phyloP scores from a whole-genome alignment of 2,113 vertebrate species.

The Menidia beryllina region DNA sequence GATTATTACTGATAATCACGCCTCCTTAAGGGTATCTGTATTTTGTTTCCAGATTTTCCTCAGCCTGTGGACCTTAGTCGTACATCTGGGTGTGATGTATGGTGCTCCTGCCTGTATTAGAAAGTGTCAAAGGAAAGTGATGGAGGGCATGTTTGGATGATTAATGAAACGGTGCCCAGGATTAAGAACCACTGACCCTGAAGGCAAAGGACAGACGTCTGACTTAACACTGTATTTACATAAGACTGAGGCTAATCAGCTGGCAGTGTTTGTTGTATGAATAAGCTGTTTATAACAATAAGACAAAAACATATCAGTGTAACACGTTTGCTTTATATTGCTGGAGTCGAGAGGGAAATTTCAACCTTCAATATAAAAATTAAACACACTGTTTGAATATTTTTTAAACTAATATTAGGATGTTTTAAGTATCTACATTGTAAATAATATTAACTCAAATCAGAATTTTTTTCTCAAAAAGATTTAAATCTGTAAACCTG shows the following conservation, averaged over 20 bases:
- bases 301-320: background rate
- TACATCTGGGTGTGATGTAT: slow-evolving; percentile 44
- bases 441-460: background rate
- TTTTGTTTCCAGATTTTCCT: slow-evolving; percentile 15
- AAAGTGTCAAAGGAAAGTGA: slow-evolving; percentile 36
- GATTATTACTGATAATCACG: slow-evolving; percentile 31
- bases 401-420: too few species aligned
- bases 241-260: background rate
- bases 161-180: slow-evolving; percentile 40
- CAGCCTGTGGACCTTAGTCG: slow-evolving; percentile 7
- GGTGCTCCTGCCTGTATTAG: slow-evolving; percentile 32
- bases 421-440: too few species aligned
- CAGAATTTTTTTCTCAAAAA: background rate
- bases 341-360: background rate
- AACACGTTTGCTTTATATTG: background rate
- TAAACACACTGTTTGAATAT: background rate
- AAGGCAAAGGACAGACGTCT: slow-evolving; percentile 15
- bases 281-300: background rate
- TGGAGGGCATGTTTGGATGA: slow-evolving; percentile 48
- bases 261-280: background rate
- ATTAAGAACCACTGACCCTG: slow-evolving; percentile 38
- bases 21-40: slow-evolving; percentile 21
- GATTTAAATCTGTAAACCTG: background rate
- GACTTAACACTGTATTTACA: slow-evolving; percentile 11
- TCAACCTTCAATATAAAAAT: background rate